phyloP scores from a whole-genome alignment of 2,888 invertebrate species.

The Halictus ligatus region DNA sequence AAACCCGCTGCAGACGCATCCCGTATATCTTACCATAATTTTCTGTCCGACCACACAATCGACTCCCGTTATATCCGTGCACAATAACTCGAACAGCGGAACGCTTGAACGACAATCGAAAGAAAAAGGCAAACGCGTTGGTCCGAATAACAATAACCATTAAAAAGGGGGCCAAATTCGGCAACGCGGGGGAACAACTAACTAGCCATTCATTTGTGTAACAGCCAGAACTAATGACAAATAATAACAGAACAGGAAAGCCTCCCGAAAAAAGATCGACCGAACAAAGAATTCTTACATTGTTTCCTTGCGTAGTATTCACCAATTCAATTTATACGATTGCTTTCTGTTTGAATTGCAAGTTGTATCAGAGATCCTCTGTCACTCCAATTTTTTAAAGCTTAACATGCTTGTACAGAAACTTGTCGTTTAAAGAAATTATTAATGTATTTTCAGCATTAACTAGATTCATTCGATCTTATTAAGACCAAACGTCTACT shows the following conservation, averaged over 20 bases:
- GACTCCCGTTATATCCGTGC: constrained; percentile 29
- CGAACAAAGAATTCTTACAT: not conserved
- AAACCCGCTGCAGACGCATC: constrained; percentile 45
- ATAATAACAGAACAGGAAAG: not conserved
- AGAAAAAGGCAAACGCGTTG: constrained; percentile 7
- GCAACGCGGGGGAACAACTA: not conserved
- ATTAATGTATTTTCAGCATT: not conserved
- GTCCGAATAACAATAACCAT: constrained; percentile 11
- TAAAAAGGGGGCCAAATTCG: not conserved
- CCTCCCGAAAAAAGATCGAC: not conserved
- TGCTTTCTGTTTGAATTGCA: not conserved
- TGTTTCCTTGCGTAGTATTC: not conserved
- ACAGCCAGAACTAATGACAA: not conserved
- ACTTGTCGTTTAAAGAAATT: not conserved
- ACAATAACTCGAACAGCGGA: constrained; percentile 18
- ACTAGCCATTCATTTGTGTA: not conserved
- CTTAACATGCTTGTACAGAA: not conserved
- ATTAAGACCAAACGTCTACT: not conserved
- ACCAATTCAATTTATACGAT: not conserved
- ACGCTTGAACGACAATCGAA: constrained; percentile 9
- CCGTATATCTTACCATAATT: constrained; percentile 60
- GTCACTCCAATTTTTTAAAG: not conserved
- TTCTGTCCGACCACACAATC: constrained; percentile 31
- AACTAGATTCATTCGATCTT: not conserved
- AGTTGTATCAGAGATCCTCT: not conserved